Evolutionary conservation across 2,113 vertebrate species (phyloP), one percentile per base, ranked within the genome.

Genomic region (Perca schrenkii): DNA sequence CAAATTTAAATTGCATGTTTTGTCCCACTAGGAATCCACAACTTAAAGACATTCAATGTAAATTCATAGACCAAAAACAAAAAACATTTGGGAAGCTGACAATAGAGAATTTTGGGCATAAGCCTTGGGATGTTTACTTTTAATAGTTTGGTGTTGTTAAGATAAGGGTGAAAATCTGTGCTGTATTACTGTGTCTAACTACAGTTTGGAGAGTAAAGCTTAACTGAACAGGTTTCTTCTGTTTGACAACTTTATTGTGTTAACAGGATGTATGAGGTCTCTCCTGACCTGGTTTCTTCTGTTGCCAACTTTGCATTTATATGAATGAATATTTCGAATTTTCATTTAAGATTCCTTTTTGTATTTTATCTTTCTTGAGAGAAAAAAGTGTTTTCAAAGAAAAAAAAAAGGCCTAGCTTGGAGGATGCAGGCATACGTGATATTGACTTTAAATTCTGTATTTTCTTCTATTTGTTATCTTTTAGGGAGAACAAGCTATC

Each of bases 371-470:
- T 74, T 52, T 64, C 8, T 6, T 74, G 28, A 58, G 25, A 76
- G 25, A 76, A 57, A 50, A 40, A 65, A 25, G 8, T 10, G 8
- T 2, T 64, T 65, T 53, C 34, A 52, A 53, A 50, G 19, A 12
- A 43, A 49, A 11, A 52, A 34, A 64, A 52, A 43, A 64, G 21
- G 5, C 31, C 7, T 3, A 5, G 28, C 16, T 36, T 46, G 34
- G 49, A 69, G 73, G 52, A 17, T 22, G 12, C 36, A 57, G 19
- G 21, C 12, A 70, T 60, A 67, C 8, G 13, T 70, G 66, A 71
- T 76, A 66, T n/a, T 49, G 21, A 79, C 21, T 68, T 22, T 82
- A 40, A 78, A 76, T 83, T 36, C 67, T 83, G 34, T 6, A 58
- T 68, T 68, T 14, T 62, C n/a, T 50, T 19, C 43, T 22, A 16